Evolutionary conservation across 2,888 invertebrate genomes (phyloP).

Genomic region (Drosophila flavopinicola): DNA sequence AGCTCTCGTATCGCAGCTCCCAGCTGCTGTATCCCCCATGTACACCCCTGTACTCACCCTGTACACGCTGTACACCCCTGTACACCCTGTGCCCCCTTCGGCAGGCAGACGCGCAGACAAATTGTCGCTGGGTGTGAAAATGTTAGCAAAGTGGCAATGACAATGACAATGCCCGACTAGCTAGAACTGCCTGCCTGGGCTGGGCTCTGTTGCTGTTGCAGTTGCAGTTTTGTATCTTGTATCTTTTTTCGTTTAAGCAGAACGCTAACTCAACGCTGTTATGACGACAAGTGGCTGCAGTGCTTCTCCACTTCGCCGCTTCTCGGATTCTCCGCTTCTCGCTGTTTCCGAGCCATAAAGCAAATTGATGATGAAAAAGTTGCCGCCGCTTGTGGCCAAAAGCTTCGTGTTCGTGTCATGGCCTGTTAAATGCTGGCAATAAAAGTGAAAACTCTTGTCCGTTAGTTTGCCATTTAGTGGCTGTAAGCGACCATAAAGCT

Average conservation of each 20-base stretch:
- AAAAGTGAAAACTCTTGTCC: slow-evolving; percentile 79
- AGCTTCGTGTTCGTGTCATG: slow-evolving; percentile 63
- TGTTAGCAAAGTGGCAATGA: slow-evolving; percentile 76
- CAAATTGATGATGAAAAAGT: slow-evolving; percentile 77
- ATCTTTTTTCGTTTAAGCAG: slow-evolving; percentile 21
- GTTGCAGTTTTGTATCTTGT: slow-evolving; percentile 62
- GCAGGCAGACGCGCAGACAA: slow-evolving; percentile 52
- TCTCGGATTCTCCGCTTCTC: too few relatives aligned
- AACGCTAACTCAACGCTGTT: slow-evolving; percentile 66
- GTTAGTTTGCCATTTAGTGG: slow-evolving; percentile 62
- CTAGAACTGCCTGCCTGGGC: slow-evolving; percentile 17
- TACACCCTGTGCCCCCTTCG: not conserved
- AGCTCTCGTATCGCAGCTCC: slow-evolving; percentile 14
- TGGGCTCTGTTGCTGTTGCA: too few relatives aligned
- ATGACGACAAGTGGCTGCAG: slow-evolving; percentile 77
- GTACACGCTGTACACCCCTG: too few relatives aligned
- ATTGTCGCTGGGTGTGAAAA: slow-evolving; percentile 75
- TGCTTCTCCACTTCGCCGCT: too few relatives aligned
- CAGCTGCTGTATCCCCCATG: too few relatives aligned
- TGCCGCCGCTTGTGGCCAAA: slow-evolving; percentile 32
- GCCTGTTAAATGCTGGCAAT: slow-evolving; percentile 79
- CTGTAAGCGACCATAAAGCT: slow-evolving; percentile 33
- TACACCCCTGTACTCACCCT: too few relatives aligned
- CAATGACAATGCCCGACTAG: slow-evolving; percentile 63
- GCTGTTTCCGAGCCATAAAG: slow-evolving; percentile 67